These are phyloP conservation scores for Drosophila sturtevanti DNA, from an alignment of 1,140 invertebrate species.

Conservation along the genomic window DNA sequence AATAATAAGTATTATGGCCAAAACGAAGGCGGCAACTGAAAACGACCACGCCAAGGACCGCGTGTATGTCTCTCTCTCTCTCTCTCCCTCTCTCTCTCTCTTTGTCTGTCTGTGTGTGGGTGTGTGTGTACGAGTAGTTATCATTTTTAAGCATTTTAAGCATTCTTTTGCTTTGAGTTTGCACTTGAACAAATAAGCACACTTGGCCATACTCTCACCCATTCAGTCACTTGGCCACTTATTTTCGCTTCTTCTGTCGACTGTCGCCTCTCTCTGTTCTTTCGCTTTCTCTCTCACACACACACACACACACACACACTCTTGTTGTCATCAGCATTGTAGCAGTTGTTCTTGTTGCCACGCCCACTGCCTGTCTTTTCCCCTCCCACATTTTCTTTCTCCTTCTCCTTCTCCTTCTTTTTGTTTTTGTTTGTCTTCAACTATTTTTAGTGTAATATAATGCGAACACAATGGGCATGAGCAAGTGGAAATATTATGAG, in stretches of 20 bases:
- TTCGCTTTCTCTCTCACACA: no score
- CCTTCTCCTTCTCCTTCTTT: background rate
- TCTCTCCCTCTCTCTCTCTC: background rate
- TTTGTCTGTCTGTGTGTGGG: background rate
- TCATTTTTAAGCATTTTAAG: constrained; percentile 7
- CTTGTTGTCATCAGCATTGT: constrained; percentile 11
- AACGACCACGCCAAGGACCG: background rate
- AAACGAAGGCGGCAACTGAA: background rate
- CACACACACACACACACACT: background rate
- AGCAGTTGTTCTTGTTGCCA: constrained; percentile 18
- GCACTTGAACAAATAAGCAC: constrained; percentile 62
- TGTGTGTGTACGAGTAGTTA: constrained; percentile 1
- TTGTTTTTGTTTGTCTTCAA: constrained; percentile 7
- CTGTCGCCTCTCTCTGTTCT: background rate
- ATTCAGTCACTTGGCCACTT: constrained; percentile 53
- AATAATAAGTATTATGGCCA: constrained; percentile 4
- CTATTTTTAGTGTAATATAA: constrained; percentile 47
- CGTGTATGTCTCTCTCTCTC: background rate
- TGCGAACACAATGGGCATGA: constrained; percentile 32
- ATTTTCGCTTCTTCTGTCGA: constrained; percentile 33
- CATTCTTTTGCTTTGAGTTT: constrained; percentile 12
- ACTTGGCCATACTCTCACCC: constrained; percentile 50
- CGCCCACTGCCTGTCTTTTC: constrained; percentile 27
- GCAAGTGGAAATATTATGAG: background rate
- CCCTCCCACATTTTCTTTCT: background rate